A percentile compares a stretch with the other conserved stretches of the same genome.
Evolutionary conservation across 2,113 vertebrate genomes (phyloP).

Genomic region (Lanius ludovicianus): DNA sequence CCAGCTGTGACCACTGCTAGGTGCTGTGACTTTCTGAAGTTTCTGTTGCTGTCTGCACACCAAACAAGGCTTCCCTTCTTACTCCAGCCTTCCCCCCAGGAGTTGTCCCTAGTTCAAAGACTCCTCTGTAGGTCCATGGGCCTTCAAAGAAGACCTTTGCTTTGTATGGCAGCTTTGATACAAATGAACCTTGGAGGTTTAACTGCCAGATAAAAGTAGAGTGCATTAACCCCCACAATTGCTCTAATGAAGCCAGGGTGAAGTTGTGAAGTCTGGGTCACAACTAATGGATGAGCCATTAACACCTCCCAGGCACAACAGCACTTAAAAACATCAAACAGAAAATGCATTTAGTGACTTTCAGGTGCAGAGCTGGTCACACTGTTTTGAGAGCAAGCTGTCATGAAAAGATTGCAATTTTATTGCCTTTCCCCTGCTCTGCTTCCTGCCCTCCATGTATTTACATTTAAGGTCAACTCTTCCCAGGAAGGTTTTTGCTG

Average conservation of each 20-base stretch:
- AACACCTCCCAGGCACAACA: slow-evolving; percentile 42
- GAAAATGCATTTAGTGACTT: slow-evolving; percentile 53
- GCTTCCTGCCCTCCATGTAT: neutral
- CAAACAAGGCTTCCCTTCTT: neutral
- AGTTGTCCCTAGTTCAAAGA: neutral
- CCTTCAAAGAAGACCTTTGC: slow-evolving; percentile 43
- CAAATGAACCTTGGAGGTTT: slow-evolving; percentile 28
- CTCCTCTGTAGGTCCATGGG: neutral
- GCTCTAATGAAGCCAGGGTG: slow-evolving; percentile 61
- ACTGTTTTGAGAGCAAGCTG: neutral
- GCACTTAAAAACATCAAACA: slow-evolving; percentile 45
- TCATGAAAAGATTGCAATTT: neutral
- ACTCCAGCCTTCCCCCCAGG: neutral
- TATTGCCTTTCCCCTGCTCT: neutral
- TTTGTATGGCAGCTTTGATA: slow-evolving; percentile 22
- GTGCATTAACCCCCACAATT: slow-evolving; percentile 48
- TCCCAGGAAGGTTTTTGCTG: neutral
- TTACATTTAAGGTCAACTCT: neutral
- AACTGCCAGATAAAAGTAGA: slow-evolving; percentile 50
- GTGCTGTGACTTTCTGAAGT: neutral
- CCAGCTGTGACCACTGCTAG: neutral
- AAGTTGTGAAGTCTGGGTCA: slow-evolving; percentile 53
- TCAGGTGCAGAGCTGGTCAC: slow-evolving; percentile 12
- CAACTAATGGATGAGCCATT: slow-evolving; percentile 60
- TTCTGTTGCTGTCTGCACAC: neutral